Percentiles rank a stretch among this genome's conserved stretches.
These are phyloP conservation scores for Rhea americana DNA, from an alignment of 2,113 vertebrate genomes.

Conservation along the genomic window DNA sequence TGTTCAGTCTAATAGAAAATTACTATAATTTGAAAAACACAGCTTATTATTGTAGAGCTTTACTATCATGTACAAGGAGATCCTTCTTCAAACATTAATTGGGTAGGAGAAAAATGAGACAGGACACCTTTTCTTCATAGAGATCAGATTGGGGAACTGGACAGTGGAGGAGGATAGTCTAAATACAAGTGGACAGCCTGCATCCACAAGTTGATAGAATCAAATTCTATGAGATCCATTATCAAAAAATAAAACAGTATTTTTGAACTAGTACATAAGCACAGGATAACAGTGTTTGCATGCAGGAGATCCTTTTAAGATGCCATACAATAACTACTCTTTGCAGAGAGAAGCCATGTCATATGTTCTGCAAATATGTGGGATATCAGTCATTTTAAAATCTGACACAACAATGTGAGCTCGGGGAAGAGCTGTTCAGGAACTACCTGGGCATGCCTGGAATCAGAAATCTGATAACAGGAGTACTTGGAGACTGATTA, in stretches of 20 bases:
- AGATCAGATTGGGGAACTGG: not conserved
- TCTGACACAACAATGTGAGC: not conserved
- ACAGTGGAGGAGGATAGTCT: not conserved
- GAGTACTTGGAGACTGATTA: not conserved
- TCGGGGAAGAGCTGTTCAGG: not conserved
- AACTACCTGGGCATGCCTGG: not conserved
- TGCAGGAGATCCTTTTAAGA: not conserved
- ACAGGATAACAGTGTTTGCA: not conserved
- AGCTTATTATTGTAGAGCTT: not conserved
- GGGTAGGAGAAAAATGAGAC: not conserved
- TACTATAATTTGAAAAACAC: not conserved
- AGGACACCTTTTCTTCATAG: not conserved
- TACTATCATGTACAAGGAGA: not conserved
- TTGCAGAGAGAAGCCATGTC: not conserved
- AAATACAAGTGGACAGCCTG: not conserved
- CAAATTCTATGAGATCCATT: not conserved
- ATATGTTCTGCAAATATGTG: not conserved
- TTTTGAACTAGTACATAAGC: not conserved
- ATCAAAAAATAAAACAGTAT: not conserved
- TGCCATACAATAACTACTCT: not conserved
- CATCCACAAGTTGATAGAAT: fast-evolving
- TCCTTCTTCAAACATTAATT: not conserved
- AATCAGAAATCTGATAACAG: not conserved
- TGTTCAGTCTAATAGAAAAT: not conserved
- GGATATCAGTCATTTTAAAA: not conserved